Evolutionary conservation across 2,888 invertebrate species (phyloP), one percentile per base, ranked within the genome.

Genomic region (Cosmia pyralina): DNA sequence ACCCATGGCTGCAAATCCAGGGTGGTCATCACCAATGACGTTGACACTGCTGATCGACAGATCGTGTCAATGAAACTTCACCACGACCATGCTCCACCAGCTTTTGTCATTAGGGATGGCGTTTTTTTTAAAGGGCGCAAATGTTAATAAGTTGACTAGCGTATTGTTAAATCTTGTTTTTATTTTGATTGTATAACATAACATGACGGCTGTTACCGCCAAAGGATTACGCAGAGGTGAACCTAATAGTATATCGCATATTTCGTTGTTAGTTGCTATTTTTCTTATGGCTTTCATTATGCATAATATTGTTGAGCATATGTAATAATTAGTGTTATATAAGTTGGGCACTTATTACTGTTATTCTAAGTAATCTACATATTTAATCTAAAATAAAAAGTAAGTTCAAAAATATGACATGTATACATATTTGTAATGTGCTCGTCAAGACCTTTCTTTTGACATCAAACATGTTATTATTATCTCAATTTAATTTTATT

Each of bases 21-120:
- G 15, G 13, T 78, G 22, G 11, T 77, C 3, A 59, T 77, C n/a
- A 64, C 58, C 8, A 77, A 76, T 64, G 53, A 64, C 4, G 38
- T 28, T 2, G 17, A 38, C 2, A 2, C 22, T 34, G 41, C 41
- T 17, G 19, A 60, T 19, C 58, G 63, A 15, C 19, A 63, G n/a
- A 17, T 77, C 17, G 8, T 77, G 2, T 34, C 60, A 5, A 50
- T 46, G 15, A 65, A 66, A 41, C 3, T 78, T 7, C 19, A 46
- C 0, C 88, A 88, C 41, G 55, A 38, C 13, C 85, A 87, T 44
- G 6, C 38, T 5, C 77, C 77, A 2, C 77, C 83, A 17, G 19
- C 28, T 13, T 83, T 63, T 66, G 15, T 79, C 1, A 81, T 84
- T 17, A 63, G 46, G 13, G 28, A 81, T 48, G 87, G 82, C 0